These are phyloP conservation scores for Menidia menidia DNA, from an alignment of 2,797 vertebrate species.

Conservation along the genomic window DNA sequence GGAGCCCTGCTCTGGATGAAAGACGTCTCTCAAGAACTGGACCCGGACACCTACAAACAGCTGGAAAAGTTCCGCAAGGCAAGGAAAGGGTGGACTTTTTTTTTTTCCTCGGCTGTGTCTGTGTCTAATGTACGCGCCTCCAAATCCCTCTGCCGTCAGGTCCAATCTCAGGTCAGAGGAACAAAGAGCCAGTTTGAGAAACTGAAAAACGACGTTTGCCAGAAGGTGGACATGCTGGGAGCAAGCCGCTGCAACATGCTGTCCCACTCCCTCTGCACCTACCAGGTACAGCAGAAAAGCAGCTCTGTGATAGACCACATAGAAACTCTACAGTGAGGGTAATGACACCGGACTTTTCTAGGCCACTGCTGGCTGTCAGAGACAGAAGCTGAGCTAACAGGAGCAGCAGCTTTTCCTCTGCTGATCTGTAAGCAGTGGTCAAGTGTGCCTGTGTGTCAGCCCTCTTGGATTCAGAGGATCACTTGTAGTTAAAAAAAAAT, in stretches of 20 bases:
- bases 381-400: too few species aligned
- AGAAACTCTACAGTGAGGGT: too few species aligned
- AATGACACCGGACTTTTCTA: too few species aligned
- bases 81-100: neutral
- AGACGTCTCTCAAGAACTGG: constrained; percentile 87
- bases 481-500: too few species aligned
- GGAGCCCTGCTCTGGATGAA: constrained; percentile 90
- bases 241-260: constrained; percentile 88
- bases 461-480: too few species aligned
- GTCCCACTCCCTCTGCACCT: constrained; percentile 84
- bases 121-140: neutral
- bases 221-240: constrained; percentile 89
- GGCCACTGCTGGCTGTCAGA: too few species aligned
- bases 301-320: too few species aligned
- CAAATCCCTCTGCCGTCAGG: constrained; percentile 61
- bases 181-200: constrained; percentile 88
- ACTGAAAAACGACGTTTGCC: constrained; percentile 87
- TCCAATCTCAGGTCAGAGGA: constrained; percentile 86
- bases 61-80: constrained; percentile 91
- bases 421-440: too few species aligned
- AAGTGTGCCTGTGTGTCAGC: too few species aligned
- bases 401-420: too few species aligned
- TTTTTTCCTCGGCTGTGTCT: neutral
- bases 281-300: constrained; percentile 71
- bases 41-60: constrained; percentile 90